Conservation (phyloP, 1,140 invertebrate genomes). For the Bombus superbus region DNA sequence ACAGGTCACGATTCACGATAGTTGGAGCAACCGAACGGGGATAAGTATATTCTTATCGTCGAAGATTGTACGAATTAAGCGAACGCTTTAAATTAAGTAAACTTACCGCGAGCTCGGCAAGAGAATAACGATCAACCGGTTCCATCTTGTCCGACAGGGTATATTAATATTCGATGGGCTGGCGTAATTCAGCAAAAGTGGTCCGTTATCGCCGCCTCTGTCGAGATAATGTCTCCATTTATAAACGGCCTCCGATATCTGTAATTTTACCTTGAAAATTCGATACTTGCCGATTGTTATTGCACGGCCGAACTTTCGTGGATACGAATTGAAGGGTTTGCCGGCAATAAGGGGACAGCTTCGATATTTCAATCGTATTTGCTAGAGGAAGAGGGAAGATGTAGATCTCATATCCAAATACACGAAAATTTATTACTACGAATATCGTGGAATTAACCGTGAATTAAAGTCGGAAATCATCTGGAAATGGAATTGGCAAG, state of each 20-base stretch:
- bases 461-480: too few relatives aligned
- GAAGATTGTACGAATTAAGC: background rate
- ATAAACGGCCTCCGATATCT: background rate
- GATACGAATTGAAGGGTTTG: rapidly evolving
- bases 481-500: too few relatives aligned
- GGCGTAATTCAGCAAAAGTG: slow-evolving; percentile 5
- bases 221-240: slow-evolving; percentile 8
- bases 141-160: background rate
- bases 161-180: slow-evolving; percentile 1
- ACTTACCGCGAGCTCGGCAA: too few relatives aligned
- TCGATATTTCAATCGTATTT: too few relatives aligned
- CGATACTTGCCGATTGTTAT: background rate
- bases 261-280: background rate
- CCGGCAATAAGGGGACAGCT: too few relatives aligned
- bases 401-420: too few relatives aligned
- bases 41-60: slow-evolving; percentile 19
- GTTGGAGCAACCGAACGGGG: background rate
- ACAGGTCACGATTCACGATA: background rate
- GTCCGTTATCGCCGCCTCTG: background rate
- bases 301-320: background rate
- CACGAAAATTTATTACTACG: too few relatives aligned
- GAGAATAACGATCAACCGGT: background rate
- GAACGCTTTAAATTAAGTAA: too few relatives aligned
- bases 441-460: too few relatives aligned
- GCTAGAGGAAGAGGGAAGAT: too few relatives aligned